Evolutionary conservation across 2,113 vertebrate species (phyloP).

Genomic region (Pangasianodon gigas): DNA sequence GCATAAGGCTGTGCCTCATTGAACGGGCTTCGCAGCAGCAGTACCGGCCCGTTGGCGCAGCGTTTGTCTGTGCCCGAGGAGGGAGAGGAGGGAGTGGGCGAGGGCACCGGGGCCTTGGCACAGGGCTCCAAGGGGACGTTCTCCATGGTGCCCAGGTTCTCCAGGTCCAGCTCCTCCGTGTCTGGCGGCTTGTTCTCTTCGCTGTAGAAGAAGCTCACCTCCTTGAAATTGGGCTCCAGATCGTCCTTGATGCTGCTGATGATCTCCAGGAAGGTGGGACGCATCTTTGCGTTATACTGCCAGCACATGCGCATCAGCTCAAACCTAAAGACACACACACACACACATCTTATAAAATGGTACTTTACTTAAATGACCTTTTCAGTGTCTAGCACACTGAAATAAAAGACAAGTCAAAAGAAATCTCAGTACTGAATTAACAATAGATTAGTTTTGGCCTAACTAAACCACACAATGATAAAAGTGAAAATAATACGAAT

Average conservation of each 20-base stretch:
- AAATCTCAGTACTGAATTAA: background rate
- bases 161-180: constrained; percentile 82
- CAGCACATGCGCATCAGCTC: constrained; percentile 98
- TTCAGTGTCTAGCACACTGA: background rate
- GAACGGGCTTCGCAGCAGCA: constrained; percentile 79
- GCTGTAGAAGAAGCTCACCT: constrained; percentile 96
- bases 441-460: background rate
- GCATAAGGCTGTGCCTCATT: constrained; percentile 91
- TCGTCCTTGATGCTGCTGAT: constrained; percentile 93
- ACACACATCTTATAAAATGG: background rate
- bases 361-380: background rate
- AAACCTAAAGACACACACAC: constrained; percentile 74
- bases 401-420: background rate
- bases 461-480: background rate
- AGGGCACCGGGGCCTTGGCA: constrained; percentile 43
- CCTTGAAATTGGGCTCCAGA: constrained; percentile 86
- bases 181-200: constrained; percentile 91
- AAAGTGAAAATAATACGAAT: background rate
- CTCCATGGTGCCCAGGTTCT: constrained; percentile 83
- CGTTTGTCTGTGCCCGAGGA: constrained; percentile 76
- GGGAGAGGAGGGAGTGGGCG: constrained; percentile 35
- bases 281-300: constrained; percentile 98
- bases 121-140: constrained; percentile 84
- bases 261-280: constrained; percentile 94
- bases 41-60: constrained; percentile 82